Percentiles rank a stretch among this genome's conserved stretches.
phyloP scores from a whole-genome alignment of 2,888 invertebrate genomes.

The Polyploca ridens region DNA sequence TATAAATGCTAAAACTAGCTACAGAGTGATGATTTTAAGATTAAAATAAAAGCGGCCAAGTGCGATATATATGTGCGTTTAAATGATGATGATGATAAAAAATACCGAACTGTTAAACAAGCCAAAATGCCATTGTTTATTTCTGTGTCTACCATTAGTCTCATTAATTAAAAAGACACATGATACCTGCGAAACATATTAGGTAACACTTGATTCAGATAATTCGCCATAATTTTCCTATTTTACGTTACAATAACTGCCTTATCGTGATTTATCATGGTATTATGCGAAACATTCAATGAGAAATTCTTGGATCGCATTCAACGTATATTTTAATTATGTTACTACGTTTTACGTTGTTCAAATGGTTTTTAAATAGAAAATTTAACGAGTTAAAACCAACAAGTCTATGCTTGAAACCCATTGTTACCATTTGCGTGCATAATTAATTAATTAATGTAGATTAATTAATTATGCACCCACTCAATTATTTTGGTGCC shows the following conservation, averaged over 20 bases:
- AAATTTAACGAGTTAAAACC: not conserved
- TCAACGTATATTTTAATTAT: not conserved
- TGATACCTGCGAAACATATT: no score
- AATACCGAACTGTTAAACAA: no score
- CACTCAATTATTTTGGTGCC: not conserved
- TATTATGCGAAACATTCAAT: not conserved
- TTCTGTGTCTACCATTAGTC: no score
- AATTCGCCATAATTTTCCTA: conserved; percentile 1
- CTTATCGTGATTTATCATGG: not conserved
- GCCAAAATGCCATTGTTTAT: no score
- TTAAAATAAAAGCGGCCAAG: no score
- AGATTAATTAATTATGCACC: not conserved
- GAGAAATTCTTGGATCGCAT: not conserved
- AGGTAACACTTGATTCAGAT: not conserved
- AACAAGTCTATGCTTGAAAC: not conserved
- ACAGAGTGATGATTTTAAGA: no score
- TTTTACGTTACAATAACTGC: not conserved
- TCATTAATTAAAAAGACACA: no score
- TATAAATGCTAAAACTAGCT: no score
- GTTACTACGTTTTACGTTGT: not conserved
- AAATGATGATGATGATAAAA: no score
- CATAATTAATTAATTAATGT: conserved; percentile 5
- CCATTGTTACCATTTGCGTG: not conserved
- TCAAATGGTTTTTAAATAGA: not conserved
- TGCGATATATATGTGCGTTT: no score